Evolutionary conservation across 2,888 invertebrate genomes (phyloP).

Genomic region (Pterobdella sp.): DNA sequence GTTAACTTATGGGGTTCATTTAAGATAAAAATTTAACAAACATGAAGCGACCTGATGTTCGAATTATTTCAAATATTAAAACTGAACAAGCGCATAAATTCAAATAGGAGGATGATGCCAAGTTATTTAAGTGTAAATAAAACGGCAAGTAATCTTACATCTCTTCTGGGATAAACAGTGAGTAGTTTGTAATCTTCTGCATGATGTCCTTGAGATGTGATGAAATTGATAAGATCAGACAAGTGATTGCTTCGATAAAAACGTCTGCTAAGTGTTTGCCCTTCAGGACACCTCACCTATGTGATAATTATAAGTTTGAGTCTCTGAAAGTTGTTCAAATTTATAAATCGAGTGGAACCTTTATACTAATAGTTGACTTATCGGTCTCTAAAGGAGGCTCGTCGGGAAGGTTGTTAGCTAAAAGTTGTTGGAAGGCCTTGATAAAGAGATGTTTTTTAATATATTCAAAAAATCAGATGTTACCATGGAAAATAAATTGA

Average conservation of each 20-base stretch:
- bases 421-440: conserved; percentile 49
- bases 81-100: not conserved
- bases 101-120: not conserved
- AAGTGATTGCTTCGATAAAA: conserved; percentile 59
- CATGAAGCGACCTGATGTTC: no score
- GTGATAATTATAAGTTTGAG: not conserved
- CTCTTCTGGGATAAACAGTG: conserved; percentile 85
- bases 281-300: conserved; percentile 62
- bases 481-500: not conserved
- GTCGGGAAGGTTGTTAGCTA: conserved; percentile 49
- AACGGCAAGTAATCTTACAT: conserved; percentile 63
- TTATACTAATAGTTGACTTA: conserved; percentile 53
- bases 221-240: conserved; percentile 73
- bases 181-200: conserved; percentile 80
- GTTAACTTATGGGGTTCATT: no score
- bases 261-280: conserved; percentile 67
- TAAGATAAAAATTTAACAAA: no score
- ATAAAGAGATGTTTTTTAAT: not conserved
- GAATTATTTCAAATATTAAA: no score
- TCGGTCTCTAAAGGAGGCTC: conserved; percentile 49
- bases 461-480: not conserved
- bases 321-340: not conserved
- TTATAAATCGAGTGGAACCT: conserved; percentile 54
- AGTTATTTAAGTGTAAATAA: not conserved
- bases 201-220: conserved; percentile 79